These are phyloP conservation scores for Channa argus DNA, from an alignment of 2,113 vertebrate genomes.

Conservation along the genomic window DNA sequence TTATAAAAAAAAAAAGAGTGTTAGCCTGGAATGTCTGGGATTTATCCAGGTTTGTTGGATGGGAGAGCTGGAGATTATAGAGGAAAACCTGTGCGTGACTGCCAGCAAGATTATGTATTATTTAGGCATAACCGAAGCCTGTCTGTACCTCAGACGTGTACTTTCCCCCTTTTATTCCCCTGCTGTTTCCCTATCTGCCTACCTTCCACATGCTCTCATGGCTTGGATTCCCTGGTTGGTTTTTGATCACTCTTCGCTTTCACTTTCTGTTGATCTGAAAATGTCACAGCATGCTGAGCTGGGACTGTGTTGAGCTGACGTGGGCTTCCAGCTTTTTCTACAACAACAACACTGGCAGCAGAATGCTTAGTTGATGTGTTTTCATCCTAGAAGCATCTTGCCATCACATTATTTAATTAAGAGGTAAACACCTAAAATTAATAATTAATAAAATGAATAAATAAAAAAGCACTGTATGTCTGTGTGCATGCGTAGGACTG, in stretches of 20 bases:
- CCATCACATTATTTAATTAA: conserved; percentile 5
- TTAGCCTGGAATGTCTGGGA: conserved; percentile 17
- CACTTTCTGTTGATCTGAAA: conserved; percentile 13
- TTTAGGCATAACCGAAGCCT: conserved; percentile 19
- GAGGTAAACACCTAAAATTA: neutral
- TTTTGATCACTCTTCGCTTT: neutral
- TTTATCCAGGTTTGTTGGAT: conserved; percentile 29
- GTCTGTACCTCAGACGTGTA: conserved; percentile 7
- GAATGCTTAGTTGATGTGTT: neutral
- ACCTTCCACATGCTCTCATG: neutral
- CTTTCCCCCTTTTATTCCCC: neutral
- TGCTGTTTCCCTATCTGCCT: conserved; percentile 5
- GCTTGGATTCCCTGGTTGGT: neutral
- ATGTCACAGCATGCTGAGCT: conserved; percentile 2
- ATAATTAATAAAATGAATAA: too few species aligned
- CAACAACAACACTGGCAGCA: neutral
- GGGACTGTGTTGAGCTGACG: conserved; percentile 32
- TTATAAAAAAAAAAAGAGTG: conserved; percentile 14
- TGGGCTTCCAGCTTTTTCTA: neutral
- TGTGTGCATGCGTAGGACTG: neutral
- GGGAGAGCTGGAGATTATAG: conserved; percentile 40
- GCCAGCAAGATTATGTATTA: conserved; percentile 23
- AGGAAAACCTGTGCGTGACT: conserved; percentile 39
- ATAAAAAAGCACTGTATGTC: neutral
- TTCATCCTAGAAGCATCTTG: neutral